These are phyloP conservation scores for Drosophila nr. perissopoda DNA, from an alignment of 2,888 invertebrate genomes.

Conservation along the genomic window DNA sequence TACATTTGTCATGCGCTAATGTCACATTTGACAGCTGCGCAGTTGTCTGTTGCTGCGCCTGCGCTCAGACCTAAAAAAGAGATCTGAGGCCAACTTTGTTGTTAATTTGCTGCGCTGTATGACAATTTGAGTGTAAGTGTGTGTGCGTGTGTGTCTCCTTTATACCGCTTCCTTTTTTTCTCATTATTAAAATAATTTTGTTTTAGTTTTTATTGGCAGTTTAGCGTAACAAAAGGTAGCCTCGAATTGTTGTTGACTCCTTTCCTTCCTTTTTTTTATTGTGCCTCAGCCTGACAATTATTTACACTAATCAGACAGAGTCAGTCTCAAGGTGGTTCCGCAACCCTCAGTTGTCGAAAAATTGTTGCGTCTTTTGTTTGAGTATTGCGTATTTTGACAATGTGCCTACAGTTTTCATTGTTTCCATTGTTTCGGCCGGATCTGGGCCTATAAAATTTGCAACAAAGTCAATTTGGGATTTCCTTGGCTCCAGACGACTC, in stretches of 20 bases:
- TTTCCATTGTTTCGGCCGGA: conserved; percentile 47
- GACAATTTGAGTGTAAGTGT: conserved; percentile 68
- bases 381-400: conserved; percentile 79
- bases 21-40: conserved; percentile 79
- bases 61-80: conserved; percentile 38
- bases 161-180: conserved; percentile 14
- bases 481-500: conserved; percentile 10
- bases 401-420: conserved; percentile 67
- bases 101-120: conserved; percentile 72
- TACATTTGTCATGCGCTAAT: conserved; percentile 83
- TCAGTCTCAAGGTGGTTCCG: conserved; percentile 32
- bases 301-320: conserved; percentile 76
- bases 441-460: conserved; percentile 75
- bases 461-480: conserved; percentile 75
- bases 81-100: conserved; percentile 67
- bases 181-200: conserved; percentile 74
- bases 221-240: conserved; percentile 68
- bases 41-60: conserved; percentile 47
- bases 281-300: conserved; percentile 68
- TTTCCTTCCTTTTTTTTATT: conserved; percentile 47
- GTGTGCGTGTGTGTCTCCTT: conserved; percentile 13
- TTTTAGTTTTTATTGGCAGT: conserved; percentile 80
- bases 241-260: conserved; percentile 58
- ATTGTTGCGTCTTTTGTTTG: conserved; percentile 40
- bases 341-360: conserved; percentile 54